phyloP scores from a whole-genome alignment of 2,888 invertebrate species.

The Quadroppia sp. region DNA sequence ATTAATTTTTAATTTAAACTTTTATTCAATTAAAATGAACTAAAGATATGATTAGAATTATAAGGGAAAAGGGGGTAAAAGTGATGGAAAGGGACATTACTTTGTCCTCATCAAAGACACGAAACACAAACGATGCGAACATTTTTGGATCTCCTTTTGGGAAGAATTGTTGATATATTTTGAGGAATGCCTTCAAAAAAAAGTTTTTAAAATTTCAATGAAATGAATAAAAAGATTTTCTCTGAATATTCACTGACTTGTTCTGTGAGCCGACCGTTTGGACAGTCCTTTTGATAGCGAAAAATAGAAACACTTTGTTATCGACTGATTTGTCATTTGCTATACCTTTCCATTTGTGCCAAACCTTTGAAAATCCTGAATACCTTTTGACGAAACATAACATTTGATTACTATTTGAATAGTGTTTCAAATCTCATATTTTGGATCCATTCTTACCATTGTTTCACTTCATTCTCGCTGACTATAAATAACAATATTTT shows the following conservation, averaged over 20 bases:
- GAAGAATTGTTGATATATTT: constrained; percentile 98
- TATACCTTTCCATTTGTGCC: neutral
- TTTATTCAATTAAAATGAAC: neutral
- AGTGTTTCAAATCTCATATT: neutral
- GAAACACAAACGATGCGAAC: constrained; percentile 93
- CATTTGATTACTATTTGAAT: neutral
- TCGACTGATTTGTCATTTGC: neutral
- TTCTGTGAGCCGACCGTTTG: constrained; percentile 29
- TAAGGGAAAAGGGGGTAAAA: too few relatives aligned
- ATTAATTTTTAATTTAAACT: neutral
- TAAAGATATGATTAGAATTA: too few relatives aligned
- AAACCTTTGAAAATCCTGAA: constrained; percentile 22
- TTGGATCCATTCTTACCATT: constrained; percentile 1
- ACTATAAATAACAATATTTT: neutral
- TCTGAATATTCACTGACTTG: neutral
- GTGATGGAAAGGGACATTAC: constrained; percentile 56
- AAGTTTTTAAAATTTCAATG: neutral
- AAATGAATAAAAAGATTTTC: neutral
- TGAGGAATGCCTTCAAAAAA: constrained; percentile 84
- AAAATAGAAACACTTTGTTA: neutral
- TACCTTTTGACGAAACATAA: neutral
- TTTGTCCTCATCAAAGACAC: constrained; percentile 96
- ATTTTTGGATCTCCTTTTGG: constrained; percentile 98
- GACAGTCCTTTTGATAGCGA: constrained; percentile 4
- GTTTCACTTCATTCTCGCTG: constrained; percentile 2